Base-by-base conservation (phyloP, 2,888 invertebrate species). In the Thyatira batis region DNA sequence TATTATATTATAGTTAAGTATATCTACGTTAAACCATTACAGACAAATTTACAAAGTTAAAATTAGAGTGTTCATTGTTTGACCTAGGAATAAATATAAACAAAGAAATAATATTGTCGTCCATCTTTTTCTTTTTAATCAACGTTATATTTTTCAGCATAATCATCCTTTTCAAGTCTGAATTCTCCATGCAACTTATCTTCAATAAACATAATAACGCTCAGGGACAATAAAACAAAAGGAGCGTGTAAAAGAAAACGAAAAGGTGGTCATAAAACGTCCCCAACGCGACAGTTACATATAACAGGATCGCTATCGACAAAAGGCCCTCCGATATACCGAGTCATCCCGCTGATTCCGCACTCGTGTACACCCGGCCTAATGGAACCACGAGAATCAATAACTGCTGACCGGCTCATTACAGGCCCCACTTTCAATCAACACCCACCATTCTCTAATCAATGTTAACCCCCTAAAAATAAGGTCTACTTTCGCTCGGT, bases 351-450 rank as follows among this genome's bases (percentile, higher is more conserved):
- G 73, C 78, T 75, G 77, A 80, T 64, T 73, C 73, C 65, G 73
- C 77, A 71, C 66, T 64, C 54, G 69, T 65, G 61, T 73, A 68
- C 67, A 63, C 58, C 61, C 69, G 50, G 73, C 75, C 76, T 82
- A 83, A 84, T 79, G 75, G 81, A 73, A 78, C 80, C 81, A 81
- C 82, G 83, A 80, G 88, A 90, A 90, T 90, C 90, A 90, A 90
- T 90, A 90, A 86, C 86, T 84, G 85, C 88, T 88, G 89, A 87
- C 90, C 88, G 78, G 79, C 86, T 89, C 88, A 90, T 90, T 89
- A 89, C 85, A 78, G 76, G 77, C 76, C 80, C 80, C 76, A 80
- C 82, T 82, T 87, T 84, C 85, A 86, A 88, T 87, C 85, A 84
- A 79, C 72, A 60, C 54, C 51, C 44, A 50, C 52, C 69, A 65